These are phyloP conservation scores for Norana najaformis DNA, from an alignment of 2,888 invertebrate genomes.

Conservation along the genomic window DNA sequence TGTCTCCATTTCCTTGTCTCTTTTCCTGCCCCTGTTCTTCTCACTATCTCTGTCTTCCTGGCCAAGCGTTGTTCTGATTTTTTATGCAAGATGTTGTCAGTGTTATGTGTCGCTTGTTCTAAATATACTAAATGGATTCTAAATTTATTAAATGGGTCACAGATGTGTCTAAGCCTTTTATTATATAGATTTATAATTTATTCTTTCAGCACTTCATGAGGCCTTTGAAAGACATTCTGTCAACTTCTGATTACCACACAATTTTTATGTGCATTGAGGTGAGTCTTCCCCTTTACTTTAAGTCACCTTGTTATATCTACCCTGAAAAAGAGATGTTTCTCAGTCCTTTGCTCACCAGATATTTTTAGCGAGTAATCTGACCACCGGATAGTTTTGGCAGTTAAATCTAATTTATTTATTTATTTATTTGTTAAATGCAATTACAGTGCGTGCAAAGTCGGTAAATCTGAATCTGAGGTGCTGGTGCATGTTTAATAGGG, in stretches of 20 bases:
- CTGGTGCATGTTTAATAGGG: no score
- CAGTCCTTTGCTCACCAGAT: no score
- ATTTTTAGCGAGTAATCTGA: no score
- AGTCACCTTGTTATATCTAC: neutral
- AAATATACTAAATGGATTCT: neutral
- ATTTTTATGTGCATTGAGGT: constrained; percentile 92
- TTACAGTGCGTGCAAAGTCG: no score
- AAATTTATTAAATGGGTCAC: neutral
- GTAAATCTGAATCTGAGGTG: no score
- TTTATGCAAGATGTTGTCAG: neutral
- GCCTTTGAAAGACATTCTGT: constrained; percentile 71
- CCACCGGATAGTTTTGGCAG: no score
- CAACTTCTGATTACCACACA: constrained; percentile 74
- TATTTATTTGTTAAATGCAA: no score
- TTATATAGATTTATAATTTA: neutral
- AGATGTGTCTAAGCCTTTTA: neutral
- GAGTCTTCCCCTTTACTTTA: constrained; percentile 53
- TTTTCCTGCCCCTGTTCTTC: constrained; percentile 37
- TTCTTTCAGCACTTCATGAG: constrained; percentile 62
- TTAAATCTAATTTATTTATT: no score
- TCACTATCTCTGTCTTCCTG: constrained; percentile 24
- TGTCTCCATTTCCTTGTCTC: constrained; percentile 56
- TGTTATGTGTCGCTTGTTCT: neutral
- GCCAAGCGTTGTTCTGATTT: neutral
- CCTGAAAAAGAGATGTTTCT: neutral